phyloP scores from a whole-genome alignment of 2,113 vertebrate species.

The Athene noctua region DNA sequence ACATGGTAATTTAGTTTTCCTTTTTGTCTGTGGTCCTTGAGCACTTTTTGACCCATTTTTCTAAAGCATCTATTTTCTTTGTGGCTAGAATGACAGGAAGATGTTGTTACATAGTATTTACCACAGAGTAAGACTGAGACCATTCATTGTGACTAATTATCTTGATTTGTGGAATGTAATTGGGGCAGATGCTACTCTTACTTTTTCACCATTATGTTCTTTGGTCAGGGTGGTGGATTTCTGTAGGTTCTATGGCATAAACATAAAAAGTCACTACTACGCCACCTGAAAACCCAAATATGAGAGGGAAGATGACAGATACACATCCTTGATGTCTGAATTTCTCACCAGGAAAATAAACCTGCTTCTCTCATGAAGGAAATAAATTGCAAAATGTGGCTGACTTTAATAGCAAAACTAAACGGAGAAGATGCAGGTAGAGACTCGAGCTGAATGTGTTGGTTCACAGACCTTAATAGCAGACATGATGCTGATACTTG shows the following conservation, averaged over 20 bases:
- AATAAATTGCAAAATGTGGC: not conserved
- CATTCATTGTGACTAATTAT: not conserved
- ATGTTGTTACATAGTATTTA: not conserved
- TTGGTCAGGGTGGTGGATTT: not conserved
- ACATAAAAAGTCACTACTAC: not conserved
- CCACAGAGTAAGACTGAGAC: not conserved
- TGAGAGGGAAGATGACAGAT: rapidly evolving
- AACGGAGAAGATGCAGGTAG: not conserved
- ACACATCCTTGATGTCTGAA: not conserved
- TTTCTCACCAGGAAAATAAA: not conserved
- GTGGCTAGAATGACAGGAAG: not conserved
- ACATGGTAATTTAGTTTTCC: not conserved
- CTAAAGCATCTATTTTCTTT: not conserved
- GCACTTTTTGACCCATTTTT: not conserved
- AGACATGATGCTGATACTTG: not conserved
- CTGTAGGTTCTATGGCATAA: not conserved
- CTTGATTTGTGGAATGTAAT: not conserved
- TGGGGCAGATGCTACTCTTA: not conserved
- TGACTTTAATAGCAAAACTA: not conserved
- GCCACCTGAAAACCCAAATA: rapidly evolving
- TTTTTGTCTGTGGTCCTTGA: not conserved
- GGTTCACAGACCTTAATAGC: not conserved
- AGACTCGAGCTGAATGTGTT: not conserved
- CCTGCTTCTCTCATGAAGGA: not conserved
- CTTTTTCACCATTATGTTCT: not conserved